Evolutionary conservation across 1,140 invertebrate genomes (phyloP), one percentile per base, ranked within the genome.

Genomic region (Drosophila sulfurigaster): DNA sequence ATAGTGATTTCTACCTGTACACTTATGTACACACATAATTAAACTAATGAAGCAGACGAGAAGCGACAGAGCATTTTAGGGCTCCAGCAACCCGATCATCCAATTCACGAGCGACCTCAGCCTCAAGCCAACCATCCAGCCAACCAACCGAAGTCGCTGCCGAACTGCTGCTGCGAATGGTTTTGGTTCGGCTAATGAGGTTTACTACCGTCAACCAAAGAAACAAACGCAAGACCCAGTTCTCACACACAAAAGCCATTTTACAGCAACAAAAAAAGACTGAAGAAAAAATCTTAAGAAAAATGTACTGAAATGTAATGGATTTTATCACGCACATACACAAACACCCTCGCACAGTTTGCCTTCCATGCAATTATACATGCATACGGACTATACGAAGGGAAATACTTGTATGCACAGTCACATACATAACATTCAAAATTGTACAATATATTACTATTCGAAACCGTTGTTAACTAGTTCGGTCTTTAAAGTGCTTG

Each of bases 231-330:
- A 70, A 88, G 85, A 88, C 85, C 85, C 86, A 88, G 85, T 88
- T 88, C 85, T 88, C 85, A 88, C 85, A 88, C 83, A 89, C 66
- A 75, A 63, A 70, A 88, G 83, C 81, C 70, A 83, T 88, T 88
- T 88, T 75, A 78, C 30, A 32, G 8, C 20, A 25, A 25, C 20
- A 25, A 38, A 38, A 38, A 75, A 66, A 78, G 74, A 51, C 74
- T 78, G 10, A 11, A 75, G 43, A 51, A 77, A 81, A 79, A 66
- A 82, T 57, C 66, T 54, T 41, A 79, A 79, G 76, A 86, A 79
- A 88, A 71, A 75, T 75, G 72, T 75, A 75, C 72, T 57, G 43
- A 79, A 87, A 69, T 72, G 74, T 88, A 88, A 88, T 88, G 85
- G 80, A 88, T 89, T 88, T 89, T 75, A 89, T 79, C 85, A 89